A percentile compares a stretch with the other conserved stretches of the same genome.
Conservation (phyloP, 2,797 vertebrate genomes). For the Pelodytes ibericus region DNA sequence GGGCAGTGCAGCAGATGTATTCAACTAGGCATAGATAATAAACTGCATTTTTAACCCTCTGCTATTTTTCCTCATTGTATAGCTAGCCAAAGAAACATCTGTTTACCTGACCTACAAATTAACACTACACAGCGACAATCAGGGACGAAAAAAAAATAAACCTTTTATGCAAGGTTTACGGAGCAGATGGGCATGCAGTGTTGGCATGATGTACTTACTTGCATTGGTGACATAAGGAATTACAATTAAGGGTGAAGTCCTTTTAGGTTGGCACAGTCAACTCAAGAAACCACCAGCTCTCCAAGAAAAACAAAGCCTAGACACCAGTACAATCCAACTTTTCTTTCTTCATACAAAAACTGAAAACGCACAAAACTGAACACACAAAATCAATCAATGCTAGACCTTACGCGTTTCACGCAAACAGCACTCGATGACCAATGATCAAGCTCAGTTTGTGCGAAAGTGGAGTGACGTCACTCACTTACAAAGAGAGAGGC, state of each 20-base stretch:
- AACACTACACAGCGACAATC: conserved; percentile 33
- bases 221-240: conserved; percentile 17
- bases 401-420: no score
- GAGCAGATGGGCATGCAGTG: conserved; percentile 42
- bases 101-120: conserved; percentile 48
- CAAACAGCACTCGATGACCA: no score
- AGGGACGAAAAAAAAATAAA: conserved; percentile 9
- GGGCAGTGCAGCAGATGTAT: conserved; percentile 28
- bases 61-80: conserved; percentile 38
- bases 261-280: conserved; percentile 11
- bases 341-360: no score
- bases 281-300: no score
- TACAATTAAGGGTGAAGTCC: conserved; percentile 3
- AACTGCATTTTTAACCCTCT: conserved; percentile 52
- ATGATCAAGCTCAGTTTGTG: no score
- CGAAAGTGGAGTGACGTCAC: no score
- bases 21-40: conserved; percentile 32
- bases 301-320: no score
- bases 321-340: no score
- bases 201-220: conserved; percentile 19
- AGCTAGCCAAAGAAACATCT: conserved; percentile 52
- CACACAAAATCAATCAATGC: no score
- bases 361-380: no score
- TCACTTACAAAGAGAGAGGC: no score
- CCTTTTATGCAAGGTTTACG: conserved; percentile 20